Percentiles rank a stretch among this genome's conserved stretches.
phyloP scores from a whole-genome alignment of 2,113 vertebrate genomes.

The Cyphomyrus plagiostoma region DNA sequence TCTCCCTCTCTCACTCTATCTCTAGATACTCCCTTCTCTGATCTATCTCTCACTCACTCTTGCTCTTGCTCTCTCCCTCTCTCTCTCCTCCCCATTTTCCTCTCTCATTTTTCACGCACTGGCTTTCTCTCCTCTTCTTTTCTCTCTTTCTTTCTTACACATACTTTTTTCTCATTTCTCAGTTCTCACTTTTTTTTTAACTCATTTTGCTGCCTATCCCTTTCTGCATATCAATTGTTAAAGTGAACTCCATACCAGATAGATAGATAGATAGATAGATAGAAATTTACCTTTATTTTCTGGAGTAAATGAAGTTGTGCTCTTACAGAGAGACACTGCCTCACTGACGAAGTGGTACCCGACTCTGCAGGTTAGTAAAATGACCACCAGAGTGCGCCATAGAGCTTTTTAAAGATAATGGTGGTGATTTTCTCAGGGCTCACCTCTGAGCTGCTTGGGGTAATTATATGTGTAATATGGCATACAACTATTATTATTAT shows the following conservation, averaged over 20 bases:
- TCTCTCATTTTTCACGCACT: background rate
- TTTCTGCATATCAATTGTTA: background rate
- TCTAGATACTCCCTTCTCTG: background rate
- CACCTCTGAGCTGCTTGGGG: background rate
- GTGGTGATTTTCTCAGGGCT: background rate
- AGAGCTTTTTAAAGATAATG: background rate
- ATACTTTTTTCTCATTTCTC: background rate
- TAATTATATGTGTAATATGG: background rate
- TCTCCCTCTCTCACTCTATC: background rate
- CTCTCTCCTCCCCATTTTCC: background rate
- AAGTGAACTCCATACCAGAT: background rate
- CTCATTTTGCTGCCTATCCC: background rate
- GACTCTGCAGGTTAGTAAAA: background rate
- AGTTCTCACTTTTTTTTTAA: background rate
- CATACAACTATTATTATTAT: background rate
- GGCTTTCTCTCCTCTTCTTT: background rate
- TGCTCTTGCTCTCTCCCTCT: background rate
- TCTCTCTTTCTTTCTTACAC: background rate
- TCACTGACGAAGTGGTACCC: background rate
- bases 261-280: background rate
- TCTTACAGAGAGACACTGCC: background rate
- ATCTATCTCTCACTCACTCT: background rate
- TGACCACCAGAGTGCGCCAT: background rate
- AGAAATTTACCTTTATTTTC: background rate
- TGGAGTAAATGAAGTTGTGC: background rate